Base-by-base conservation (phyloP, 2,797 vertebrate species). In the Lerista edwardsae region DNA sequence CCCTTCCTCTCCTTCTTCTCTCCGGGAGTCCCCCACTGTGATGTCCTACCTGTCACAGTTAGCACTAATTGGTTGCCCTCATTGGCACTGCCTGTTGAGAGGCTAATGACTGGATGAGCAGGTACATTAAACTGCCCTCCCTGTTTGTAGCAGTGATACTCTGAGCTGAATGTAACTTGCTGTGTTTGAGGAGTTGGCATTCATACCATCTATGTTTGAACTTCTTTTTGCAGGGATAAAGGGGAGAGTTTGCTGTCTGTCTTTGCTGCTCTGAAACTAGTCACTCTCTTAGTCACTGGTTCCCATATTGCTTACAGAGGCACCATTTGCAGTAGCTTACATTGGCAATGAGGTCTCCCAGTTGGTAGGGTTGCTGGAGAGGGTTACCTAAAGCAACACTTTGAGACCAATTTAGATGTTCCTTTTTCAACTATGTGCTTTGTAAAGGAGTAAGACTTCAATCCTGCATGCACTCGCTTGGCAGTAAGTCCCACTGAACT, bases 11-110 rank as follows among this genome's bases (percentile, higher is more conserved):
- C 78, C 83, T 39, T 86, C 79, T 29, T 82, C 39, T 59, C 36
- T 47, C 89, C 80, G 27, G 77, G 84, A 79, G 75, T 47, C 71
- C 25, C 75, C 39, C 76, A 86, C 79, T 85, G 83, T 76, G 80
- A 79, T 80, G 29, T 86, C 89, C 75, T 93, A 83, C 11, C 79
- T 10, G 6, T 84, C 85, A 80, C 88, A 87, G 41, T 88, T 87
- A 91, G 86, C 84, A 47, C 21, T 71, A 88, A 0, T 0, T 83
- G 82, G 86, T 90, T 89, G 84, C 77, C 84, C 82, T 81, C 81
- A 34, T 84, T 91, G 80, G 67, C 83, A 90, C 55, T 82, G 34
- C 90, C 75, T 79, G 67, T 83, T 77, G 83, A 84, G 84, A 88
- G 65, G 39, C 75, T 88, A 76, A 73, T 87, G 88, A 89, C 85